These are phyloP conservation scores for Tangara arthus DNA, from an alignment of 2,797 vertebrate species.

Conservation along the genomic window DNA sequence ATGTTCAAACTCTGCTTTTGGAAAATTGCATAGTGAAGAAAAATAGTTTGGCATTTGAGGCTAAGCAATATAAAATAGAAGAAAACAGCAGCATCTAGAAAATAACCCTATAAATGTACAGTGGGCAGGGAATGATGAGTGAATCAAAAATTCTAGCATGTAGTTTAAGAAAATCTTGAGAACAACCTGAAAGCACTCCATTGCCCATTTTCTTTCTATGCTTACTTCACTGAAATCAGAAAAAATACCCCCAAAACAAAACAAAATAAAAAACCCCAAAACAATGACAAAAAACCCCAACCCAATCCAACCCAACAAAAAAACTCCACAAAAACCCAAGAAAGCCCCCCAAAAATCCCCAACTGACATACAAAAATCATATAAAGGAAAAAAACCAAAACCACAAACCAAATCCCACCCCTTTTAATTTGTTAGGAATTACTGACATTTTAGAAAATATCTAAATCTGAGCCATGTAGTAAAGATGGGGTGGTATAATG, in stretches of 20 bases:
- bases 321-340: accelerated
- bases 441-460: neutral
- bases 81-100: neutral
- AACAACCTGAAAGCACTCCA: neutral
- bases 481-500: neutral
- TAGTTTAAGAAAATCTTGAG: neutral
- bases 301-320: neutral
- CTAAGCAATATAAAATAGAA: neutral
- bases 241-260: neutral
- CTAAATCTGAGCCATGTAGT: neutral
- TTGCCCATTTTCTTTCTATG: neutral
- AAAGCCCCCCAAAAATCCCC: neutral
- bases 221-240: neutral
- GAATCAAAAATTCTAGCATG: neutral
- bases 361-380: accelerated
- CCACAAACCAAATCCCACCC: accelerated
- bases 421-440: neutral
- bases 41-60: neutral
- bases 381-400: no score
- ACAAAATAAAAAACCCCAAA: neutral
- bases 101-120: neutral
- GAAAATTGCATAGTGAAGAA: neutral
- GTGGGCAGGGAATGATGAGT: neutral
- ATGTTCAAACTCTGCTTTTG: neutral
- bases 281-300: neutral